Percentiles rank a stretch among this genome's conserved stretches.
phyloP scores from a whole-genome alignment of 2,888 invertebrate species.

The Protodeltote pygarga region DNA sequence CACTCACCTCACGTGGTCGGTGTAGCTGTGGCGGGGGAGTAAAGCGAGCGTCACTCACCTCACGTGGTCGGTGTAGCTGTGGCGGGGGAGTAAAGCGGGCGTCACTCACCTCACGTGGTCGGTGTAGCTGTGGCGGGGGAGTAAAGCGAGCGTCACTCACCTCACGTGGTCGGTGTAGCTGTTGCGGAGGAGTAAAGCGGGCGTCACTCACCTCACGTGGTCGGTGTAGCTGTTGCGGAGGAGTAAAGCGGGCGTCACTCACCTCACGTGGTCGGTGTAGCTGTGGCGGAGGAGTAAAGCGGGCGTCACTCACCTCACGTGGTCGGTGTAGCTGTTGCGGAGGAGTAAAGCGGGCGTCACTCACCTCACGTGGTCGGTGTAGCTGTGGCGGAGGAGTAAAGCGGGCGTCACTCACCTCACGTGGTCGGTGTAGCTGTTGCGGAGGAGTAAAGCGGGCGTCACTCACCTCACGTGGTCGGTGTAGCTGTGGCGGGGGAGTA shows the following conservation, averaged over 20 bases:
- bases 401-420: constrained; percentile 48
- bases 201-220: constrained; percentile 53
- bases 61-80: too few relatives aligned
- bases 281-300: constrained; percentile 8
- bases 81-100: constrained; percentile 13
- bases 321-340: too few relatives aligned
- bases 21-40: constrained; percentile 10
- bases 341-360: constrained; percentile 26
- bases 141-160: constrained; percentile 42
- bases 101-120: too few relatives aligned
- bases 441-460: constrained; percentile 20
- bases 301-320: constrained; percentile 51
- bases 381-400: constrained; percentile 7
- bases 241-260: constrained; percentile 34
- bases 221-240: too few relatives aligned
- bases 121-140: too few relatives aligned
- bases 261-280: too few relatives aligned
- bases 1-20: too few relatives aligned
- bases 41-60: constrained; percentile 44
- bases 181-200: constrained; percentile 10
- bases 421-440: too few relatives aligned
- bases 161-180: too few relatives aligned
- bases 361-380: too few relatives aligned
- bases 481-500: constrained; percentile 10
- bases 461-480: too few relatives aligned